phyloP scores from a whole-genome alignment of 2,888 invertebrate genomes.

The Oeneis ivallda region DNA sequence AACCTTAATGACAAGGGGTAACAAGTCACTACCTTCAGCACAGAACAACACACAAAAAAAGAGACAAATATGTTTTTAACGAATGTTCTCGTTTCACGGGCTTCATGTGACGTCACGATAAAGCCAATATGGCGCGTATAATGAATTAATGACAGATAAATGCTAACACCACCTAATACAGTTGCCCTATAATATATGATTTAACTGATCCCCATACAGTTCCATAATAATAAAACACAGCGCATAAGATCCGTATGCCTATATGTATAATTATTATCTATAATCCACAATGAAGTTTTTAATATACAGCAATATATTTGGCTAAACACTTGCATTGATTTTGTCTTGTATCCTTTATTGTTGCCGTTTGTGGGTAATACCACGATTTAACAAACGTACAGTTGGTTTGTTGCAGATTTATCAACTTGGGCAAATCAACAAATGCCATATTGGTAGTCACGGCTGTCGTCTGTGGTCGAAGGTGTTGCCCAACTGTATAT shows the following conservation, averaged over 20 bases:
- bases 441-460: not conserved
- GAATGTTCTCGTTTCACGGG: no score
- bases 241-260: not conserved
- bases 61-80: no score
- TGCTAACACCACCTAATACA: not conserved
- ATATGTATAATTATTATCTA: not conserved
- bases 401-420: not conserved
- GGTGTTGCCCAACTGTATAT: not conserved
- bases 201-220: not conserved
- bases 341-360: not conserved
- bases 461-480: not conserved
- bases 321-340: slow-evolving; percentile 32
- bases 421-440: not conserved
- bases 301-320: slow-evolving; percentile 34
- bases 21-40: no score
- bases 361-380: not conserved
- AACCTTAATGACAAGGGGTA: no score
- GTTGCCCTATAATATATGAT: not conserved
- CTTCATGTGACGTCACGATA: not conserved
- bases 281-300: not conserved
- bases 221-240: not conserved
- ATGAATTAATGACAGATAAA: not conserved
- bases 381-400: not conserved
- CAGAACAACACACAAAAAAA: no score
- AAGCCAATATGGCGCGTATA: not conserved